Percentiles rank a stretch among this genome's conserved stretches.
Evolutionary conservation across 2,113 vertebrate genomes (phyloP).

Genomic region (Capreolus pygargus): DNA sequence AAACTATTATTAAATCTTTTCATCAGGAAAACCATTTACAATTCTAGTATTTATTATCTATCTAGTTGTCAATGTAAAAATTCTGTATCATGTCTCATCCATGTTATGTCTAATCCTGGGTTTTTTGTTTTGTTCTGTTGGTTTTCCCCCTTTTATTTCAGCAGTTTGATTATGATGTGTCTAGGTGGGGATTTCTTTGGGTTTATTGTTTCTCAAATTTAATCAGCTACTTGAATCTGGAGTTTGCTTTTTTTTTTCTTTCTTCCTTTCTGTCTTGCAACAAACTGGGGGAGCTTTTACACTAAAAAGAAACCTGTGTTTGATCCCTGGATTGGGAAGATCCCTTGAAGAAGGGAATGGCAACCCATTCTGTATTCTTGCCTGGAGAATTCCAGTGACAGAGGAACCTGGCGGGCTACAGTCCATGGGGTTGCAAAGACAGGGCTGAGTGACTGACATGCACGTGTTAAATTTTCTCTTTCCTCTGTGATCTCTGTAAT

Average conservation of each 20-base stretch:
- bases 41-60: not conserved
- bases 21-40: not conserved
- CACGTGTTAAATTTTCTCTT: not conserved
- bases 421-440: not conserved
- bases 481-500: not conserved
- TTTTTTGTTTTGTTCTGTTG: not conserved
- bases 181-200: not conserved
- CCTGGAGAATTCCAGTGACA: not conserved
- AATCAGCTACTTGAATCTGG: not conserved
- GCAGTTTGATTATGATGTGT: not conserved
- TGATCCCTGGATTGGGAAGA: not conserved
- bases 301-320: not conserved
- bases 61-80: not conserved
- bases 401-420: not conserved
- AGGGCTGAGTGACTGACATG: not conserved
- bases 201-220: not conserved
- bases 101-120: not conserved
- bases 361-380: not conserved
- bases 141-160: not conserved
- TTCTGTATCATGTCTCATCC: not conserved
- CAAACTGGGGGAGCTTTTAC: not conserved
- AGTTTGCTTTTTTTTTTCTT: not conserved
- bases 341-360: not conserved
- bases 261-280: not conserved
- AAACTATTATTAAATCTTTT: not conserved